These are phyloP conservation scores for Ailuropoda melanoleuca DNA, from an alignment of 2,113 vertebrate genomes.

Conservation along the genomic window DNA sequence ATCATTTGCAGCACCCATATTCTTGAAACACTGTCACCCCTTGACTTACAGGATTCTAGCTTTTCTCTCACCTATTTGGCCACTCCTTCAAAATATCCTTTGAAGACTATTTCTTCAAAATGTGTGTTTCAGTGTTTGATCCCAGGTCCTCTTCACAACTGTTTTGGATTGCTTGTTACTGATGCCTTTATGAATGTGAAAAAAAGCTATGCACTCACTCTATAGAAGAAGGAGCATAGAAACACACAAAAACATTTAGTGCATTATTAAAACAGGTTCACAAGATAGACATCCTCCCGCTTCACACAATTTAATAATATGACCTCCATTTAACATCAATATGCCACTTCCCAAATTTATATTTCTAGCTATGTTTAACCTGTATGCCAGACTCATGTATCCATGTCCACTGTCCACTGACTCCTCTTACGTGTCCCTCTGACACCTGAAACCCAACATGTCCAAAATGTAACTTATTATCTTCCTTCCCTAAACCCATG, in stretches of 20 bases:
- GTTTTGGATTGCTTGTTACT: neutral
- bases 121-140: neutral
- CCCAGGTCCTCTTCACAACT: neutral
- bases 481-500: neutral
- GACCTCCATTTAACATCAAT: neutral
- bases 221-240: neutral
- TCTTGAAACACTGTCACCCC: neutral
- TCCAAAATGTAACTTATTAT: neutral
- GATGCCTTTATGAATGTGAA: neutral
- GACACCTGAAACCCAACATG: neutral
- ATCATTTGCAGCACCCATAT: neutral
- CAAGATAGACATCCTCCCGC: neutral
- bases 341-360: neutral
- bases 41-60: neutral
- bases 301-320: neutral
- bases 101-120: constrained; percentile 6
- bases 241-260: neutral
- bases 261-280: neutral
- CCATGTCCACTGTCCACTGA: neutral
- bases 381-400: neutral
- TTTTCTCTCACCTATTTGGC: neutral
- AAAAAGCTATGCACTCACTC: neutral
- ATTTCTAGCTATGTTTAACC: neutral
- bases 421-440: neutral
- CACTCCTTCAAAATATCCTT: neutral